Base-by-base conservation (phyloP, 1,140 invertebrate species). In the Drosophila simulans region DNA sequence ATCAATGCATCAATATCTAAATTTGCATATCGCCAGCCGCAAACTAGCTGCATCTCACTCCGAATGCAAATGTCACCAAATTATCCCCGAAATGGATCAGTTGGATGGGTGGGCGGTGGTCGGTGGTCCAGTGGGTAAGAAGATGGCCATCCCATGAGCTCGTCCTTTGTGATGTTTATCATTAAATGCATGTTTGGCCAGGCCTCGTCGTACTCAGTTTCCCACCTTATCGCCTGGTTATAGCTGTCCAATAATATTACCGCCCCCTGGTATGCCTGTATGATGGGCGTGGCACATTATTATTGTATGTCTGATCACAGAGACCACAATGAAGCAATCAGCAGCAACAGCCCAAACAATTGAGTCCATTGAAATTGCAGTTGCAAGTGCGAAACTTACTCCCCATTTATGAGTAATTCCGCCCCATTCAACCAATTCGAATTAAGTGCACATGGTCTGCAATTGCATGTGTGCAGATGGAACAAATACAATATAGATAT, bases 1-100 rank as follows among this genome's bases (percentile, higher is more conserved):
- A 83, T 88, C 83, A 88, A 69, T 86, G 83, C 76, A 69, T 77
- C 83, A 83, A 83, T 88, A 77, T 80, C 79, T 45, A 76, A 86
- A 86, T 86, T 82, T 86, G 54, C 83, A 86, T 86, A 69, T 79
- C 52, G 59, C 63, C 43, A 69, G 59, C 62, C 63, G 25, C 83
- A 86, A 86, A 81, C 79, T 79, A 86, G 71, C 83, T 76, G 54
- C 62, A 46, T 51, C 57, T 54, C 39, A 11, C 35, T 37, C 46
- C 55, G 15, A 66, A 68, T 64, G 79, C 69, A 83, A 83, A 79
- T 78, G 72, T 66, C 54, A 57, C 71, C 17, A 57, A 84, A 80
- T 68, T 84, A 75, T 77, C 40, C 62, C 45, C 49, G 40, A 46
- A 56, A 15, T n/a, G 54, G 27, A 52, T 46, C 15, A n/a, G 4